Conservation (phyloP, 2,888 invertebrate species). For the Phyllotreta striolata region DNA sequence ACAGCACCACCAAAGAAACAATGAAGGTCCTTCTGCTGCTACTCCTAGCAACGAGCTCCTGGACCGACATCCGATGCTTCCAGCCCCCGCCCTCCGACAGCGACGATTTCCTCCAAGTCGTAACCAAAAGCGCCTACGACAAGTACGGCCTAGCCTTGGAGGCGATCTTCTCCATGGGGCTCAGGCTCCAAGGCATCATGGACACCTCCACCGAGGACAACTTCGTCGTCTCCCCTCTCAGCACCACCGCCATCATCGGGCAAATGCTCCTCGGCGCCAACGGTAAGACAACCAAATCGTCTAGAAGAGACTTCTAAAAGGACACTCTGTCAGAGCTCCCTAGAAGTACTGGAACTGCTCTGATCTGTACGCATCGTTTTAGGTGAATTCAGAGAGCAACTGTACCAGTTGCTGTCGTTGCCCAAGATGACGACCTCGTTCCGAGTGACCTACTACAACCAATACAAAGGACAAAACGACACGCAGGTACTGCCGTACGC, state of each 20-base stretch:
- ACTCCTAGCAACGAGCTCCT: no score
- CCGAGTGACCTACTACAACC: conserved; percentile 37
- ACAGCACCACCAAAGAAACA: no score
- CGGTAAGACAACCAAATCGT: no score
- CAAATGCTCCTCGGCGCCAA: conserved; percentile 58
- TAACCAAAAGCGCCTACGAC: conserved; percentile 20
- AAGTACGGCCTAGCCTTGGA: conserved; percentile 50
- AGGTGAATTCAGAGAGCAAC: conserved; percentile 50
- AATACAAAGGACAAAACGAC: conserved; percentile 40
- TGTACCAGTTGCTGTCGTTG: conserved; percentile 54
- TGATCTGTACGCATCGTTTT: conserved; percentile 2
- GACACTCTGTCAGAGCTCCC: neutral
- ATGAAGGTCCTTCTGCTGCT: no score
- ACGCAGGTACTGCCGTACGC: conserved; percentile 47
- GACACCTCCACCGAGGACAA: conserved; percentile 49
- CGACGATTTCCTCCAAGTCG: neutral
- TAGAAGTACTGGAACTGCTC: neutral
- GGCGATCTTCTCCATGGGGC: conserved; percentile 56
- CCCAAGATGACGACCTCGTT: conserved; percentile 32
- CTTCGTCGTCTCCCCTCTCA: conserved; percentile 59
- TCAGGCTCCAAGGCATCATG: conserved; percentile 54
- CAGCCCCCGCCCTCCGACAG: no score
- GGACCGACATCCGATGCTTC: no score
- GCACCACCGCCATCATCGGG: conserved; percentile 56
- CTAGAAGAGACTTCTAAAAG: no score